A percentile compares a stretch with the other conserved stretches of the same genome.
Evolutionary conservation across 2,113 vertebrate genomes (phyloP).

Genomic region (Suricata suricatta): DNA sequence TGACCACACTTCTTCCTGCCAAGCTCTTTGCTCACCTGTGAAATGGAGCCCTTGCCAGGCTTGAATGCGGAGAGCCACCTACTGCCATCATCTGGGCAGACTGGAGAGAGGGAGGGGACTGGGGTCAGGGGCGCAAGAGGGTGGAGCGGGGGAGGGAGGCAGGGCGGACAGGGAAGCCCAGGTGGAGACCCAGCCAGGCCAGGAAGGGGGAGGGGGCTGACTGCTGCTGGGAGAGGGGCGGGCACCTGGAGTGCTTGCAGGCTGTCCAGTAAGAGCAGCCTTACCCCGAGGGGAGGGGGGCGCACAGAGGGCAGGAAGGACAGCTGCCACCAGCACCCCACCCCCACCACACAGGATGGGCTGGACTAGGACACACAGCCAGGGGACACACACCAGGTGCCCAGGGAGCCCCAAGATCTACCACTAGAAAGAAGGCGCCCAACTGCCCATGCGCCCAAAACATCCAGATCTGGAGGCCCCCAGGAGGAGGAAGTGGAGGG

Average conservation of each 20-base stretch:
- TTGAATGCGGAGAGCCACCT: not conserved
- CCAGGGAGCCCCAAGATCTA: not conserved
- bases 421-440: not conserved
- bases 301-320: not conserved
- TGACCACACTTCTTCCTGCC: not conserved
- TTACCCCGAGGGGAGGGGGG: fast-evolving
- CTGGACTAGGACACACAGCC: fast-evolving
- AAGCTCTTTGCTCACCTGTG: not conserved
- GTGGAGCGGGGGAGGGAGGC: too few relatives aligned
- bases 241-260: fast-evolving
- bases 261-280: not conserved
- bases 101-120: too few relatives aligned
- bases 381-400: not conserved
- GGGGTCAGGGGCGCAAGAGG: not conserved
- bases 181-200: too few relatives aligned
- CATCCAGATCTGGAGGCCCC: not conserved
- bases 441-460: not conserved
- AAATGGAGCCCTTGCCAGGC: not conserved
- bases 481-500: fast-evolving
- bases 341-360: fast-evolving
- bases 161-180: not conserved
- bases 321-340: fast-evolving
- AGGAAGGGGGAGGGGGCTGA: not conserved
- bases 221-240: fast-evolving
- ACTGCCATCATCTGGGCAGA: not conserved